Conservation (phyloP, 2,113 vertebrate genomes). For the Cranoglanis bouderius region DNA sequence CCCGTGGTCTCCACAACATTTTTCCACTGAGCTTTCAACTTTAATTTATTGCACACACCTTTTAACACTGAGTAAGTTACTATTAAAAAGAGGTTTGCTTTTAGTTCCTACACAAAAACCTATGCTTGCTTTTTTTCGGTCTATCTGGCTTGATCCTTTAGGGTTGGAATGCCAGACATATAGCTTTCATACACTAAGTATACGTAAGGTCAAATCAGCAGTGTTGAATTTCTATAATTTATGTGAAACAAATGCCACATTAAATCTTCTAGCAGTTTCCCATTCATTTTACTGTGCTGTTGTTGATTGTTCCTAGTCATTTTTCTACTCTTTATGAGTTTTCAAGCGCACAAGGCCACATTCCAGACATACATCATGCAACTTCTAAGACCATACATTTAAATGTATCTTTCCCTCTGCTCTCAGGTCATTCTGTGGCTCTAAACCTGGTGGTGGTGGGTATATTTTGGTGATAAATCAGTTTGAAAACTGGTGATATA, state of each 20-base stretch:
- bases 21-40: slow-evolving; percentile 24
- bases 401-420: slow-evolving; percentile 7
- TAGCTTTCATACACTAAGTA: slow-evolving; percentile 18
- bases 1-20: not conserved
- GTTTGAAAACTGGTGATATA: slow-evolving; percentile 1
- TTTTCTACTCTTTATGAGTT: slow-evolving; percentile 26
- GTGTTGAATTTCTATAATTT: slow-evolving; percentile 30
- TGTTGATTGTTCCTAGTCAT: slow-evolving; percentile 23
- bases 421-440: not conserved
- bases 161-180: not conserved
- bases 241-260: slow-evolving; percentile 30
- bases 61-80: not conserved
- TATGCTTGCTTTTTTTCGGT: not conserved
- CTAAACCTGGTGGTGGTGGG: not conserved
- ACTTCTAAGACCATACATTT: slow-evolving; percentile 18
- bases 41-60: slow-evolving; percentile 13
- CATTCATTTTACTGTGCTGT: slow-evolving; percentile 26
- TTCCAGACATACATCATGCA: slow-evolving; percentile 22
- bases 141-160: not conserved
- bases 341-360: slow-evolving; percentile 28
- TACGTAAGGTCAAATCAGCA: slow-evolving; percentile 25
- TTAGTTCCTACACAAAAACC: slow-evolving; percentile 14
- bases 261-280: slow-evolving; percentile 12
- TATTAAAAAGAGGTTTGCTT: slow-evolving; percentile 18
- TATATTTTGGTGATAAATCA: slow-evolving; percentile 31